Evolutionary conservation across 2,113 vertebrate genomes (phyloP).

Genomic region (Sapajus apella): DNA sequence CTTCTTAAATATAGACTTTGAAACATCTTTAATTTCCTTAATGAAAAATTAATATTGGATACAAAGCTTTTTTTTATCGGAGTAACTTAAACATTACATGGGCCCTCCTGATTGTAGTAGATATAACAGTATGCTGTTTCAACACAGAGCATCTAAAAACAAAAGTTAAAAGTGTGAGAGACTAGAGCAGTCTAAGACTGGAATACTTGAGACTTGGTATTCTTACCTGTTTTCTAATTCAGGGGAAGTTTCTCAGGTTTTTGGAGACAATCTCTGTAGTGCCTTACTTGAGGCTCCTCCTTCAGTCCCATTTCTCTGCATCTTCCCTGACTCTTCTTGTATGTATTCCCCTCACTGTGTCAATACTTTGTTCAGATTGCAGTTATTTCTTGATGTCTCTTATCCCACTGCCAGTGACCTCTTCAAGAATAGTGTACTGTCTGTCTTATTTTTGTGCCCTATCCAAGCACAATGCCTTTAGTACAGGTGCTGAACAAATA

Average conservation of each 20-base stretch:
- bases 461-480: background rate
- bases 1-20: constrained; percentile 30
- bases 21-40: constrained; percentile 14
- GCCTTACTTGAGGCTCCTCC: background rate
- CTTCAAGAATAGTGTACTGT: background rate
- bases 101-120: background rate
- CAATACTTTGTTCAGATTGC: background rate
- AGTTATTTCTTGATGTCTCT: background rate
- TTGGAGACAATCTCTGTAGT: background rate
- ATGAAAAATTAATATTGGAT: constrained; percentile 35
- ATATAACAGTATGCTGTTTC: constrained; percentile 7
- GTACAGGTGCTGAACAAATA: background rate
- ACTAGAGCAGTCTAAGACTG: background rate
- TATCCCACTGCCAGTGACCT: background rate
- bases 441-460: background rate
- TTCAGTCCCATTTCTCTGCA: background rate
- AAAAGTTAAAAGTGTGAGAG: background rate
- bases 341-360: background rate
- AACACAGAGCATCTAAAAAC: background rate
- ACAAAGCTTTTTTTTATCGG: background rate
- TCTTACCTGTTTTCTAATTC: background rate
- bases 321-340: background rate
- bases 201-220: background rate
- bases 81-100: background rate
- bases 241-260: background rate